These are phyloP conservation scores for Poecilobothrus nobilitatus DNA, from an alignment of 2,888 invertebrate genomes.

Conservation along the genomic window DNA sequence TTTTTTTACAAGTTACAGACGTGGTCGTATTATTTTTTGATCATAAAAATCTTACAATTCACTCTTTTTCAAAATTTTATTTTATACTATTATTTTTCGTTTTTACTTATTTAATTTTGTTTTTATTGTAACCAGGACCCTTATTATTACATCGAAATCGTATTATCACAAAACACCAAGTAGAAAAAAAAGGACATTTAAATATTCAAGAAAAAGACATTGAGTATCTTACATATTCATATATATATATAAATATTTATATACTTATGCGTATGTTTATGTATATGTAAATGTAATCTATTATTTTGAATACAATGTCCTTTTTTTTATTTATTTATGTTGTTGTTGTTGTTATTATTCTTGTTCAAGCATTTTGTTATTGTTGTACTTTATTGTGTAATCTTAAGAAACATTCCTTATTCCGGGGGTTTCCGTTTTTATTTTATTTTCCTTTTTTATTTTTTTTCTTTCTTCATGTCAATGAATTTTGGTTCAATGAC, in stretches of 20 bases:
- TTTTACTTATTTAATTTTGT: neutral
- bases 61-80: too few species aligned
- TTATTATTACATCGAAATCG: constrained; percentile 8
- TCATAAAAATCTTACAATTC: too few species aligned
- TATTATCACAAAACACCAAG: neutral
- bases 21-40: too few species aligned
- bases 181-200: neutral
- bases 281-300: too few species aligned
- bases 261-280: too few species aligned
- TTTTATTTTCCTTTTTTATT: too few species aligned
- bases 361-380: neutral
- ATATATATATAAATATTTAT: too few species aligned
- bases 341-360: neutral
- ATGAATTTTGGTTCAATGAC: constrained; percentile 3
- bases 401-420: constrained; percentile 6
- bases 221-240: neutral
- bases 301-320: neutral
- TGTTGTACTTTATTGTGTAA: neutral
- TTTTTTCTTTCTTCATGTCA: neutral
- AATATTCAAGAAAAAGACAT: neutral
- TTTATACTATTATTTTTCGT: too few species aligned
- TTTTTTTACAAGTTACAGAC: too few species aligned
- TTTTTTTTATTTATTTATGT: neutral
- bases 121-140: neutral
- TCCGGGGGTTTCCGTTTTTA: neutral